Conservation (phyloP, 2,888 invertebrate species). For the Tenthredo notha region DNA sequence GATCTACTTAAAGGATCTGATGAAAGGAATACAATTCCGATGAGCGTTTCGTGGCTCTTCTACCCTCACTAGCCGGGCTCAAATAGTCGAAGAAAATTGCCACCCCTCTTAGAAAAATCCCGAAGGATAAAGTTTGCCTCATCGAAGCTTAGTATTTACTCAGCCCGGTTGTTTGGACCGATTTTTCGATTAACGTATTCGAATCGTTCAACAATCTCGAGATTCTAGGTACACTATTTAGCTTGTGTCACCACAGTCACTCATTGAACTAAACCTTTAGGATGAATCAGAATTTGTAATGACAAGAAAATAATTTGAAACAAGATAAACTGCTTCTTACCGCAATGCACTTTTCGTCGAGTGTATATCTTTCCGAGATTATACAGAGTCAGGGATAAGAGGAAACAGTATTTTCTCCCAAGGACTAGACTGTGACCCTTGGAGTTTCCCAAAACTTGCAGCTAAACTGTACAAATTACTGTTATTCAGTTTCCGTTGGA, state of each 20-base stretch:
- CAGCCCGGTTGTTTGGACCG: not conserved
- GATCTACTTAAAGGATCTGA: not conserved
- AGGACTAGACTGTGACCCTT: not conserved
- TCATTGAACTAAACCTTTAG: not conserved
- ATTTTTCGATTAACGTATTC: not conserved
- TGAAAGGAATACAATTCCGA: constrained; percentile 11
- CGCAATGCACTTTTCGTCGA: not conserved
- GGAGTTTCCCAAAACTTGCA: not conserved
- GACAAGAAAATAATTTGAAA: not conserved
- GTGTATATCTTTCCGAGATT: not conserved
- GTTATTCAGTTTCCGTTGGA: not conserved
- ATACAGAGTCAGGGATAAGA: not conserved
- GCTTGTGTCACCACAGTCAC: not conserved
- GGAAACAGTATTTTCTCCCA: not conserved
- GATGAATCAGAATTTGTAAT: not conserved
- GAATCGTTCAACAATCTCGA: not conserved
- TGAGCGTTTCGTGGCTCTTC: not conserved
- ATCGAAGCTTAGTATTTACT: not conserved
- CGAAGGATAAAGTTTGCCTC: not conserved
- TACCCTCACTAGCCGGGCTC: not conserved
- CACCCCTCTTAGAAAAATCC: not conserved
- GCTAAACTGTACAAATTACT: not conserved
- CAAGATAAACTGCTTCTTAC: not conserved
- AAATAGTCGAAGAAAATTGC: constrained; percentile 26
- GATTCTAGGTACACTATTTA: not conserved